Evolutionary conservation across 2,888 invertebrate genomes (phyloP), one percentile per base, ranked within the genome.

Genomic region (Drosophila atroscutellata): DNA sequence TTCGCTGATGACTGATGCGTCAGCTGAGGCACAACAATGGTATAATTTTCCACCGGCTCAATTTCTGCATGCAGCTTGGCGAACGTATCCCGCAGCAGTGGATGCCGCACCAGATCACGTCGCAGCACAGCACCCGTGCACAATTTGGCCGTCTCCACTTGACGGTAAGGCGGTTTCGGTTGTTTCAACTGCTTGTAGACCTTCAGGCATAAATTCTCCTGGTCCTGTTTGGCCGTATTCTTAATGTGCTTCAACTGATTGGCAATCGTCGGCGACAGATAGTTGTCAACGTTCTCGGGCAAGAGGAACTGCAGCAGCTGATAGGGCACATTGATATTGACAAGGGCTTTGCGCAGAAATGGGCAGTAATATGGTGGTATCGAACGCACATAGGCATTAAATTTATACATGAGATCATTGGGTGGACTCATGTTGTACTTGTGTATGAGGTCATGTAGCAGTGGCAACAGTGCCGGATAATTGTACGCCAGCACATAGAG

Each of bases 401-500:
- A 99, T 77, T 97, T 97, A 63, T 96, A 95, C 90, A 98, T 95
- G 97, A 99, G 98, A 91, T 98, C 98, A 55, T 96, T 96, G 15
- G 97, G 96, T 7, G 98, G 98, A 93, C 98, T 99, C 93, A 97
- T 95, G 59, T 98, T 95, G 92, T 98, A 98, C 74, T 98, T 96
- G 93, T 98, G 98, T 92, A 98, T 97, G 62, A 99, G 93, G 91
- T 99, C 99, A 90, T 99, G 99, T 34, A 99, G 94, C 13, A 99
- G 94, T 0, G 98, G 98, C 89, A 99, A 93, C 37, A 99, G 93
- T 39, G 97, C 96, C 2, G 99, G 99, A 93, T 99, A 99, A 94
- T 99, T 99, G 94, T 99, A 99, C 32, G 99, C 99, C 95, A 99
- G 95, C 7, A 99, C 98, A 93, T 99, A 99, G 73, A 99, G 94